Evolutionary conservation across 2,797 vertebrate species (phyloP), one percentile per base, ranked within the genome.

Genomic region (Vireo griseus): DNA sequence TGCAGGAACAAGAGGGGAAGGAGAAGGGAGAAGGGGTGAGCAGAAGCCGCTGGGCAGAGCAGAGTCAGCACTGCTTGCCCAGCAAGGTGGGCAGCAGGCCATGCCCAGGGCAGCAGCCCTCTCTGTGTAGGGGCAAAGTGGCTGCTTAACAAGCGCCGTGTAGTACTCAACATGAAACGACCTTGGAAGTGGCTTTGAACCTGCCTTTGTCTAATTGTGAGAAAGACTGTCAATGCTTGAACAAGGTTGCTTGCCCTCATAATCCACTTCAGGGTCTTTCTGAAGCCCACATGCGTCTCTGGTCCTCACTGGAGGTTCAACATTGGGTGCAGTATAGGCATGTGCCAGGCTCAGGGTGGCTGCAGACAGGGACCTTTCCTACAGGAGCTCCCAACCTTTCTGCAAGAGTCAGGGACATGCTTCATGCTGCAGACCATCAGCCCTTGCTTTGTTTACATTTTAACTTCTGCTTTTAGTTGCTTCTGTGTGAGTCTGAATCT

Each of bases 51-150:
- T 45, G 26, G 5, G 26, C 65, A 6, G 3, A 54, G 16, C 6
- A 35, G 25, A 20, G 33, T 13, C 39, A 63, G 7, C n/a, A 55
- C 6, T 77, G 8, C 17, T 35, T 79, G 33, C 57, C 57, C 33
- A 40, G 29, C 1, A 5, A 45, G 26, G 26, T 48, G 31, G 25
- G 24, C 16, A 47, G 15, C 33, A 47, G 33, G 24, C 9, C 57
- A 37, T 4, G 1, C 26, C 16, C 16, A 37, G 31, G 31, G 16
- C 0, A 2, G 31, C 12, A 79, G 24, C 20, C 13, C 4, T 28
- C 33, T 33, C 9, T 10, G 0, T 25, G 9, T 6, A 39, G 21
- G 9, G 6, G 13, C 1, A 2, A 25, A 26, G 20, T 26, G n/a
- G 45, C 51, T 71, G 21, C 28, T 13, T 29, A 21, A n/a, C 48